Evolutionary conservation across 2,888 invertebrate genomes (phyloP).

Genomic region (Catocala fraxini): DNA sequence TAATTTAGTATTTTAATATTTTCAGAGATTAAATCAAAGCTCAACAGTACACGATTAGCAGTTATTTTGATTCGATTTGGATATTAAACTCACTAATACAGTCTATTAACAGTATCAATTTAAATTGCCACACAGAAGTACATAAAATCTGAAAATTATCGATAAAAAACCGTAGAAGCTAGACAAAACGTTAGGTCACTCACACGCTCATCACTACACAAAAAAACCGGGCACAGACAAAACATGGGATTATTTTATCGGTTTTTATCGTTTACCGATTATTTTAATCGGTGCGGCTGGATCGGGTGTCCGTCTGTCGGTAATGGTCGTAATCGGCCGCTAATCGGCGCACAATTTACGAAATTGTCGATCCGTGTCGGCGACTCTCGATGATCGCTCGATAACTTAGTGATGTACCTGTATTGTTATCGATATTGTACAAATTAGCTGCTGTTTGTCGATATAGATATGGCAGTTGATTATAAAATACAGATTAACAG

Average conservation of each 20-base stretch:
- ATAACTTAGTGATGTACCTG: constrained; percentile 69
- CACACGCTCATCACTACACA: constrained; percentile 56
- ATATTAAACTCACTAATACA: constrained; percentile 21
- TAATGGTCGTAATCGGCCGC: constrained; percentile 86
- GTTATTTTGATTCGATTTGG: constrained; percentile 18
- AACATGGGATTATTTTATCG: constrained; percentile 77
- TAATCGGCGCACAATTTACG: constrained; percentile 87
- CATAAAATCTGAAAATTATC: constrained; percentile 12
- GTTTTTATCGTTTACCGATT: constrained; percentile 85
- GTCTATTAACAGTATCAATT: constrained; percentile 10
- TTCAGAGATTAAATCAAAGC: constrained; percentile 4
- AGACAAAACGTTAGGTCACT: constrained; percentile 54
- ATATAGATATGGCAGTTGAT: background rate
- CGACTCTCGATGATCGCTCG: constrained; percentile 75
- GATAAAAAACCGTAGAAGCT: constrained; percentile 36
- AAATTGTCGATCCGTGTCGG: constrained; percentile 87
- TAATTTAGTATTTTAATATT: background rate
- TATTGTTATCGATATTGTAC: constrained; percentile 61
- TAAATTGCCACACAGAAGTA: constrained; percentile 10
- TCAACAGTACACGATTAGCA: constrained; percentile 18
- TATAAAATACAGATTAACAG: background rate
- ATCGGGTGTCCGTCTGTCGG: constrained; percentile 85
- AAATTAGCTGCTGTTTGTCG: constrained; percentile 18
- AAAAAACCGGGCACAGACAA: constrained; percentile 73
- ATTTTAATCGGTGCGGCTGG: constrained; percentile 81